Evolutionary conservation across 2,797 vertebrate species (phyloP).

Genomic region (Miichthys miiuy): DNA sequence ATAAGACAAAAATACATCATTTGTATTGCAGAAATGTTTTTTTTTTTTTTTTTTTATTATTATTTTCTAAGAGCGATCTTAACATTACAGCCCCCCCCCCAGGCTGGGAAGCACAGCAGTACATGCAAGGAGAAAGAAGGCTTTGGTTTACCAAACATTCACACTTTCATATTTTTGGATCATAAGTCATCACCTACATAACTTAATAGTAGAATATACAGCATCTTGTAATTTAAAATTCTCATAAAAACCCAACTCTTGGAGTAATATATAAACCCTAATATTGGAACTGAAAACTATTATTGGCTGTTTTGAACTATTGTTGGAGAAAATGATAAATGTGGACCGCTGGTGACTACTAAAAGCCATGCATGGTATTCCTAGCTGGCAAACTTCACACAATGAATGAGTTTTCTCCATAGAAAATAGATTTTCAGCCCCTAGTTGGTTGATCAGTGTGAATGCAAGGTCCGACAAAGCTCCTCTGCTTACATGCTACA

Average conservation of each 20-base stretch:
- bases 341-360: background rate
- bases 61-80: background rate
- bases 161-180: background rate
- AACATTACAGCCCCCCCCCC: background rate
- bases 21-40: background rate
- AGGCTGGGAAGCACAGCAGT: conserved; percentile 1
- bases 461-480: background rate
- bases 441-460: background rate
- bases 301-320: background rate
- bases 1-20: background rate
- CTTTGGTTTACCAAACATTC: background rate
- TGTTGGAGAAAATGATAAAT: background rate
- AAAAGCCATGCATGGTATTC: background rate
- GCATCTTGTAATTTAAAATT: background rate
- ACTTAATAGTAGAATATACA: background rate
- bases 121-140: background rate
- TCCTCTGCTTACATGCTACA: background rate
- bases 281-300: background rate
- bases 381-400: background rate
- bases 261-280: background rate
- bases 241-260: background rate
- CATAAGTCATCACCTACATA: background rate
- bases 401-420: background rate
- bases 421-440: background rate
- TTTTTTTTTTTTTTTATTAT: background rate